Percentiles rank a stretch among this genome's conserved stretches.
Evolutionary conservation across 2,797 vertebrate genomes (phyloP).

Genomic region (Tiaroga cobitis): DNA sequence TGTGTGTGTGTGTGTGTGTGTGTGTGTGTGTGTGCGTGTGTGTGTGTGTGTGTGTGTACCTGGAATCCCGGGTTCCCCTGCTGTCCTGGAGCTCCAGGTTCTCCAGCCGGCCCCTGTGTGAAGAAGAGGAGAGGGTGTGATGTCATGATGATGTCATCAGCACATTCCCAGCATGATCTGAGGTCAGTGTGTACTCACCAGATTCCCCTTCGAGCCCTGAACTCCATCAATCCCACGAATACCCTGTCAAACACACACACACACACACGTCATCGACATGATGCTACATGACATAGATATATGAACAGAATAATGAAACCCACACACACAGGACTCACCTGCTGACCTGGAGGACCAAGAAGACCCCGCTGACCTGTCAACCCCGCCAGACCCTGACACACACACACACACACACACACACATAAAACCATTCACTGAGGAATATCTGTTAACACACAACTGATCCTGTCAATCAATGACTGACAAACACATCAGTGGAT

Average conservation of each 20-base stretch:
- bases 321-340: slow-evolving; percentile 71
- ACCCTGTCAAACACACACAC: slow-evolving; percentile 76
- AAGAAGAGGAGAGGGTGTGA: slow-evolving; percentile 16
- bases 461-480: neutral
- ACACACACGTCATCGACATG: neutral
- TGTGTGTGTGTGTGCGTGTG: neutral
- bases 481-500: neutral
- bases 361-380: slow-evolving; percentile 83
- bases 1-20: neutral
- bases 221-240: slow-evolving; percentile 90
- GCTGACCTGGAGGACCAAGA: slow-evolving; percentile 78
- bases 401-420: slow-evolving; percentile 18
- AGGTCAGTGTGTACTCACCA: slow-evolving; percentile 78
- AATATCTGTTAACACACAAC: neutral
- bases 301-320: neutral
- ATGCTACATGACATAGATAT: neutral
- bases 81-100: slow-evolving; percentile 90
- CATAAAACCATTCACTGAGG: neutral
- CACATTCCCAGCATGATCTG: neutral
- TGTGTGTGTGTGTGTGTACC: slow-evolving; percentile 70
- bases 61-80: slow-evolving; percentile 94
- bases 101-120: slow-evolving; percentile 86
- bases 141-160: neutral
- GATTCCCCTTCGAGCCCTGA: slow-evolving; percentile 91
- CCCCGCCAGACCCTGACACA: slow-evolving; percentile 80